phyloP scores from a whole-genome alignment of 2,797 vertebrate genomes.

The Falco novaeseelandiae region DNA sequence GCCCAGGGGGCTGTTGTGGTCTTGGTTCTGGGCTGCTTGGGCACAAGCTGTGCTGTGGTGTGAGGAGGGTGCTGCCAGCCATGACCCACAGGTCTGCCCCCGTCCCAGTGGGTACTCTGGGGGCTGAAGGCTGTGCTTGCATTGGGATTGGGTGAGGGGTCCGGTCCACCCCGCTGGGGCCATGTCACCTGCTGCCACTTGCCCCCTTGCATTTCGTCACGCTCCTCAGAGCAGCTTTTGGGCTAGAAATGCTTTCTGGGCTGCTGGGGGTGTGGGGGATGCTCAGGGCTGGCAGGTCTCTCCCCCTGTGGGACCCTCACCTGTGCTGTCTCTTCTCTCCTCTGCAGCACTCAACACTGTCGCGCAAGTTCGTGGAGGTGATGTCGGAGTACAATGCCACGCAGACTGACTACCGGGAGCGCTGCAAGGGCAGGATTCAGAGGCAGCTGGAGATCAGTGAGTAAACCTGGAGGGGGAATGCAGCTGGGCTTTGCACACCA shows the following conservation, averaged over 20 bases:
- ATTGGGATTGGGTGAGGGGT: neutral
- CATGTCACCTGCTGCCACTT: neutral
- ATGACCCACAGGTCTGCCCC: neutral
- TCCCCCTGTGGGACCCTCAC: fast-evolving
- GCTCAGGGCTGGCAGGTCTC: neutral
- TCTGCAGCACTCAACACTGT: conserved; percentile 91
- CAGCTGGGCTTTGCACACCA: fast-evolving
- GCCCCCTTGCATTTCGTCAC: neutral
- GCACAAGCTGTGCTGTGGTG: neutral
- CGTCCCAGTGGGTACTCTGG: neutral
- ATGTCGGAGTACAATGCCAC: conserved; percentile 98
- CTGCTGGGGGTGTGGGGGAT: neutral
- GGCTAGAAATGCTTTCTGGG: neutral
- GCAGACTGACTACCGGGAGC: conserved; percentile 95
- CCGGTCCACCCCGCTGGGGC: no score
- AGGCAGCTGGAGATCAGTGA: conserved; percentile 98
- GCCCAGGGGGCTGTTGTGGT: neutral
- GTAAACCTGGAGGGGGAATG: neutral
- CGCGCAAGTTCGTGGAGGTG: conserved; percentile 96
- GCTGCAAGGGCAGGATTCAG: conserved; percentile 96
- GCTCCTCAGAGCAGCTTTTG: neutral
- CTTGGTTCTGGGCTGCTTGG: neutral
- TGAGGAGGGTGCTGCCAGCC: neutral
- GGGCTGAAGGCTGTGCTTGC: neutral
- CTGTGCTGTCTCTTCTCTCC: neutral